A percentile compares a stretch with the other conserved stretches of the same genome.
Conservation (phyloP, 2,888 invertebrate genomes). For the Leptopilina drosophilae region DNA sequence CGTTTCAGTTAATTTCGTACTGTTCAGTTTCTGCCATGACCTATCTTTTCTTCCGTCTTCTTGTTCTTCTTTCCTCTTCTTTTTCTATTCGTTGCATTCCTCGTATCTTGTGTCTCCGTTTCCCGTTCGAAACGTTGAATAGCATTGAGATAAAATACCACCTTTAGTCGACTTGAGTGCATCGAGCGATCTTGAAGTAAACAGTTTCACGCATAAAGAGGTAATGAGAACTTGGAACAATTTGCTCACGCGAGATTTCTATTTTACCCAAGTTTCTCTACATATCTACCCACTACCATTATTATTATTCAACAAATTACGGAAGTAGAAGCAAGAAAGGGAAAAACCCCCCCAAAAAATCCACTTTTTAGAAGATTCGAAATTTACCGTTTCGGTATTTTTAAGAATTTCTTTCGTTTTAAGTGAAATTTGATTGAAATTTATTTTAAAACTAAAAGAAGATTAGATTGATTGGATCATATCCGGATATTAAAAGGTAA, state of each 20-base stretch:
- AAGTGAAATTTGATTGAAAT: no score
- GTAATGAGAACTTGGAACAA: slow-evolving; percentile 62
- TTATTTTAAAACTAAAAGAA: no score
- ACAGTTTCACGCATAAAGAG: slow-evolving; percentile 63
- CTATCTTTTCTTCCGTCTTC: slow-evolving; percentile 41
- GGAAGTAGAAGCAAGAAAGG: slow-evolving; percentile 49
- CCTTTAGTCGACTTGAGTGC: neutral
- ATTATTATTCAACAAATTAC: slow-evolving; percentile 25
- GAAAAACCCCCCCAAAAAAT: neutral
- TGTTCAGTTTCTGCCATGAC: slow-evolving; percentile 45
- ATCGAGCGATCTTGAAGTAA: slow-evolving; percentile 45
- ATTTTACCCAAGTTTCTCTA: neutral
- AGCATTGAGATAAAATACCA: slow-evolving; percentile 24
- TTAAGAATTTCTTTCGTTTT: no score
- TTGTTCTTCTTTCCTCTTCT: slow-evolving; percentile 35
- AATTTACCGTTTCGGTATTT: no score
- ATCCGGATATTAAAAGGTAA: slow-evolving; percentile 35
- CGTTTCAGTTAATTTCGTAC: slow-evolving; percentile 61
- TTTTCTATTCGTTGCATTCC: neutral
- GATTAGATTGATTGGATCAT: neutral
- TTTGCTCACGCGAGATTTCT: slow-evolving; percentile 59
- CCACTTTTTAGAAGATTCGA: no score
- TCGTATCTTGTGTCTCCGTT: slow-evolving; percentile 32
- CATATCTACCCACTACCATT: no score
- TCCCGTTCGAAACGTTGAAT: slow-evolving; percentile 7